Percentiles rank a stretch among this genome's conserved stretches.
phyloP scores from a whole-genome alignment of 2,113 vertebrate genomes.

The Anhinga anhinga region DNA sequence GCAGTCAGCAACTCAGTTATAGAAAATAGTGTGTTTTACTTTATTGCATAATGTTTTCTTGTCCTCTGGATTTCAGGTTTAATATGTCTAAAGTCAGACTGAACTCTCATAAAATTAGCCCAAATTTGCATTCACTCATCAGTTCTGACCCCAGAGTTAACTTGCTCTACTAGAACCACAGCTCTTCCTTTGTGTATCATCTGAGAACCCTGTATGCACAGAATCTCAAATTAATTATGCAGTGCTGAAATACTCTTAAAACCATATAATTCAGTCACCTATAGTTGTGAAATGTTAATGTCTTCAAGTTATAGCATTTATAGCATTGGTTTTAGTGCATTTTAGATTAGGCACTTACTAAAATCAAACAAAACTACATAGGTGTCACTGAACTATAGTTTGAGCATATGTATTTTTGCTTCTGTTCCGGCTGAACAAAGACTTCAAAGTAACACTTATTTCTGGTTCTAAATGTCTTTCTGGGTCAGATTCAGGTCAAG shows the following conservation, averaged over 20 bases:
- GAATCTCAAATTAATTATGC: background rate
- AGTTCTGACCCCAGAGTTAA: background rate
- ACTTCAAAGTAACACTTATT: background rate
- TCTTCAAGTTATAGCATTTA: background rate
- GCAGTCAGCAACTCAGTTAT: background rate
- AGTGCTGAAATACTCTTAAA: background rate
- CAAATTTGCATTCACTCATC: background rate
- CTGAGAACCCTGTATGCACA: background rate
- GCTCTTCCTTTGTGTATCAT: background rate
- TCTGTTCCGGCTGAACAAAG: background rate
- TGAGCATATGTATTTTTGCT: background rate
- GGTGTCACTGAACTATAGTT: background rate
- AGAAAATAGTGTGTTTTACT: background rate
- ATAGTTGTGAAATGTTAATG: background rate
- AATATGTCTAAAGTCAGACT: background rate
- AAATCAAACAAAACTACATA: background rate
- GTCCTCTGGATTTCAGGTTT: background rate
- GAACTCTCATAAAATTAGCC: background rate
- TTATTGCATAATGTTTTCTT: background rate
- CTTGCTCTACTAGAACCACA: background rate
- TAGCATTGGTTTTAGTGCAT: background rate
- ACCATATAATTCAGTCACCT: background rate
- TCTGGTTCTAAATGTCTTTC: background rate
- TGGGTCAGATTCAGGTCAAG: background rate
- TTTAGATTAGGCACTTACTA: background rate